Percentiles rank a stretch among this genome's conserved stretches.
These are phyloP conservation scores for Strix uralensis DNA, from an alignment of 2,113 vertebrate species.

Conservation along the genomic window DNA sequence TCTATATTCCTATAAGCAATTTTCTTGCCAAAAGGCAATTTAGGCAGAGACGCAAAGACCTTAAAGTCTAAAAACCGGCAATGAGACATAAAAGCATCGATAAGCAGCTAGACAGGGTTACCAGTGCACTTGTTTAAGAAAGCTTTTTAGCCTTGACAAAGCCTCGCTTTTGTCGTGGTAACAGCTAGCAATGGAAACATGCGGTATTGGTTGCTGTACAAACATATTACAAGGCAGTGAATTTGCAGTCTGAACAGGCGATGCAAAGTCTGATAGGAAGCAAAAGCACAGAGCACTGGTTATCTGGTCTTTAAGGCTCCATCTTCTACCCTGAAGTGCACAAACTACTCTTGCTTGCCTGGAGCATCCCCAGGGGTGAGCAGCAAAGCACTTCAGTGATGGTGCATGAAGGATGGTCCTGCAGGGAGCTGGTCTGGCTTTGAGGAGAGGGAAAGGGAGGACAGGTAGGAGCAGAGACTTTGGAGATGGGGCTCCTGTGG, in stretches of 20 bases:
- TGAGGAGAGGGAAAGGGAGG: not conserved
- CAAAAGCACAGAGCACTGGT: rapidly evolving
- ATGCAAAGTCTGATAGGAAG: not conserved
- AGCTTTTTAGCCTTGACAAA: not conserved
- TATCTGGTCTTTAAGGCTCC: not conserved
- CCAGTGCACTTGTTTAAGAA: not conserved
- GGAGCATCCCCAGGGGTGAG: rapidly evolving
- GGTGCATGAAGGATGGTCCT: too few species aligned
- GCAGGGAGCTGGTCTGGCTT: not conserved
- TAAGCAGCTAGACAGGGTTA: not conserved
- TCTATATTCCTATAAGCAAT: not conserved
- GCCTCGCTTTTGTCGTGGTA: not conserved
- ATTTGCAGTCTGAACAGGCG: not conserved
- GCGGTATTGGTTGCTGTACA: not conserved
- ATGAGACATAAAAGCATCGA: not conserved
- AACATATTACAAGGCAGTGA: not conserved
- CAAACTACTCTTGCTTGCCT: not conserved
- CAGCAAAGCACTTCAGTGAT: not conserved
- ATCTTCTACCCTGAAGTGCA: not conserved
- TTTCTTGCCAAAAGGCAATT: not conserved
- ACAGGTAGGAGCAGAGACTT: not conserved
- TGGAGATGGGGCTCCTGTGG: not conserved
- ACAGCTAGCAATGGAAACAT: not conserved
- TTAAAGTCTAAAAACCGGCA: not conserved
- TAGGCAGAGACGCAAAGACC: not conserved